Base-by-base conservation (phyloP, 2,113 vertebrate species). In the Leptobrachium leishanense region DNA sequence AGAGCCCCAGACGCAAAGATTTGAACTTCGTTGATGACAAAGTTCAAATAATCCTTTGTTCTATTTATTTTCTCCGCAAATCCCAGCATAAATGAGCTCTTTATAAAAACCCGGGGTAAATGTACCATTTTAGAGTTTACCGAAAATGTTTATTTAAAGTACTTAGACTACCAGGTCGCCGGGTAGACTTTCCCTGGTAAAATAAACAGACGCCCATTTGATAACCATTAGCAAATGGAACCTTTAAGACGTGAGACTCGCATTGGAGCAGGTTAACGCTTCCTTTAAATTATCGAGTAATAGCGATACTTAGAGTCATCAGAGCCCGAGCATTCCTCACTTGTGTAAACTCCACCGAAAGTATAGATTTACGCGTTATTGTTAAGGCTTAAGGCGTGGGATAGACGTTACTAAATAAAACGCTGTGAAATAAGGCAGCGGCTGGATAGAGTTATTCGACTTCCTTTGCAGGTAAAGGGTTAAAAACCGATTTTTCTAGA, bases 91-190 rank as follows among this genome's bases (percentile, higher is more conserved):
- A 88, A 83, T 84, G 83, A 86, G 46, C 57, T 72, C 69, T 87
- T 90, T 85, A 82, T 80, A 83, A 81, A 86, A 85, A 40, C 80
- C 74, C 20, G 11, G 43, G 62, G 63, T 82, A 85, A 90, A 86
- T 80, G 79, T 62, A 71, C 62, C 64, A 70, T 86, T 89, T 88
- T 85, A 85, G 75, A 81, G 72, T 85, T 86, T 87, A 83, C 55
- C 84, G 63, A 81, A 85, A 82, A 77, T 83, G 67, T 84, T 89
- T 88, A 81, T 88, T 88, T 89, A 85, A 90, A 89, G 82, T 83
- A 82, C 75, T 88, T 82, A 72, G 85, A 83, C 40, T 76, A 78
- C 1, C 12, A 82, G 43, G 44, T 87, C 67, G 46, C 2, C 7
- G 82, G 41, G 40, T 74, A 83, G 82, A 40, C 50, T 84, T 86